Conservation (phyloP, 1,140 invertebrate genomes). For the Oedothorax gibbosus region DNA sequence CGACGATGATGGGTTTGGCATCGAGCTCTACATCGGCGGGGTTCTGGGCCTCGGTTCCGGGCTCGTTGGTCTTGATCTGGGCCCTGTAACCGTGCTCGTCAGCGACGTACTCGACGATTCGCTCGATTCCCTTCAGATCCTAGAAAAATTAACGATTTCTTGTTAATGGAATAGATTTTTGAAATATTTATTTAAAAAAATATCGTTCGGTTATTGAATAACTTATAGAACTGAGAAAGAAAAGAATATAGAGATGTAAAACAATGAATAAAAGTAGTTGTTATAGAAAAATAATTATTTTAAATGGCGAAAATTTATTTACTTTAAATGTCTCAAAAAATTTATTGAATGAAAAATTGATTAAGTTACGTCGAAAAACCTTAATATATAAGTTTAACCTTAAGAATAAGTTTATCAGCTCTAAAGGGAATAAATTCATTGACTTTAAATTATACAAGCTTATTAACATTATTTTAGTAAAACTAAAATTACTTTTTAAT, state of each 20-base stretch:
- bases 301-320: not conserved
- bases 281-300: not conserved
- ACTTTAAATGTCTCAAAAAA: too few relatives aligned
- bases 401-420: too few relatives aligned
- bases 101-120: constrained; percentile 62
- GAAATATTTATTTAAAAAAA: not conserved
- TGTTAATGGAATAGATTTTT: not conserved
- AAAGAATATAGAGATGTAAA: not conserved
- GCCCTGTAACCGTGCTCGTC: constrained; percentile 62
- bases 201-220: not conserved
- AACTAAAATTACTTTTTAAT: too few relatives aligned
- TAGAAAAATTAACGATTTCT: not conserved
- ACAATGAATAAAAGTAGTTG: not conserved
- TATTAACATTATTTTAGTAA: too few relatives aligned
- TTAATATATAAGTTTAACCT: too few relatives aligned
- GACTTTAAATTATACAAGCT: too few relatives aligned
- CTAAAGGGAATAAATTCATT: too few relatives aligned
- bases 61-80: constrained; percentile 61
- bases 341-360: too few relatives aligned
- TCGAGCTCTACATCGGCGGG: constrained; percentile 43
- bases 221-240: not conserved
- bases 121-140: constrained; percentile 60
- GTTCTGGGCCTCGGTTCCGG: constrained; percentile 61
- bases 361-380: too few relatives aligned
- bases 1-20: constrained; percentile 40